phyloP scores from a whole-genome alignment of 2,888 invertebrate species.

The Acronicta psi region DNA sequence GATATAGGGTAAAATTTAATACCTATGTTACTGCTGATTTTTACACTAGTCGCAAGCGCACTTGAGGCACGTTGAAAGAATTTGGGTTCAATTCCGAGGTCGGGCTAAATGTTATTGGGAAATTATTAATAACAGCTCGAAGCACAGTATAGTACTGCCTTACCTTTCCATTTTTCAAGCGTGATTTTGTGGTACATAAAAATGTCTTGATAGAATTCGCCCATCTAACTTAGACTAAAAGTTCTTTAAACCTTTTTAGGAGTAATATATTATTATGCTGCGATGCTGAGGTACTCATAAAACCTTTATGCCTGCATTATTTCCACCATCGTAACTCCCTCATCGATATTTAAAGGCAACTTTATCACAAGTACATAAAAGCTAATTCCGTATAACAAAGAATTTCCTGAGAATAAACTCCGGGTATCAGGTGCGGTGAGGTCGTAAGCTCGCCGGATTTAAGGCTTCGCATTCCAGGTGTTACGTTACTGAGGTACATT shows the following conservation, averaged over 20 bases:
- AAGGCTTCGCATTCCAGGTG: slow-evolving; percentile 69
- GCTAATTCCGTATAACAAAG: slow-evolving; percentile 30
- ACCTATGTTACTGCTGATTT: too few species aligned
- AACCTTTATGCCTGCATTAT: slow-evolving; percentile 31
- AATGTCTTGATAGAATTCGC: too few species aligned
- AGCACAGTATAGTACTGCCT: too few species aligned
- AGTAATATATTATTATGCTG: not conserved
- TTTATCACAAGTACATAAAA: slow-evolving; percentile 37
- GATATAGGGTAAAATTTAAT: too few species aligned
- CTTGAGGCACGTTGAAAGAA: too few species aligned
- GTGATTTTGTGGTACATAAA: too few species aligned
- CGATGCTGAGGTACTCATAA: slow-evolving; percentile 11
- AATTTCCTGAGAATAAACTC: slow-evolving; percentile 57
- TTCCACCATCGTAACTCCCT: slow-evolving; percentile 15
- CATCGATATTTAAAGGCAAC: slow-evolving; percentile 11
- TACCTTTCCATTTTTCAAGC: too few species aligned
- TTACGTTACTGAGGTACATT: slow-evolving; percentile 61
- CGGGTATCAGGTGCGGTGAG: slow-evolving; percentile 65
- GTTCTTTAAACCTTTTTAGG: not conserved
- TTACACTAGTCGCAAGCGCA: too few species aligned
- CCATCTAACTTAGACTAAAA: too few species aligned
- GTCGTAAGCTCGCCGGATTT: slow-evolving; percentile 68
- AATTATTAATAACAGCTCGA: too few species aligned
- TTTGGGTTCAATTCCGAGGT: too few species aligned
- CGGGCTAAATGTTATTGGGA: too few species aligned